Evolutionary conservation across 1,140 invertebrate species (phyloP).

Genomic region (Drosophila saltans): DNA sequence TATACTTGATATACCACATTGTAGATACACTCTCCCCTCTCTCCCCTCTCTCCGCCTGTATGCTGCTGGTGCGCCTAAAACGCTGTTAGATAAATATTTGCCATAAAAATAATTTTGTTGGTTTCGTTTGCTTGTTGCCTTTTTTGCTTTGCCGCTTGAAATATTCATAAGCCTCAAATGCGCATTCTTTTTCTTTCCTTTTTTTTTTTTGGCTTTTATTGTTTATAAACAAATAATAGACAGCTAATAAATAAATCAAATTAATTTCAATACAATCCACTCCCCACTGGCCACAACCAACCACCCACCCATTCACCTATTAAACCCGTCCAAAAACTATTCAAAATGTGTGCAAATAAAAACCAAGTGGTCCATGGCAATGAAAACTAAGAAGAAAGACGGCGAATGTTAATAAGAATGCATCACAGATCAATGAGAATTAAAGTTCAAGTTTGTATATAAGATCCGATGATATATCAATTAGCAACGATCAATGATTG

Average conservation of each 20-base stretch:
- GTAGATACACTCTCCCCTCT: background rate
- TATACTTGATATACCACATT: too few relatives aligned
- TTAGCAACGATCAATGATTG: too few relatives aligned
- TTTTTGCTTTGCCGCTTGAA: slow-evolving; percentile 48
- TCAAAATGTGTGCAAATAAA: slow-evolving; percentile 3
- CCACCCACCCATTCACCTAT: background rate
- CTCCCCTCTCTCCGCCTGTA: slow-evolving; percentile 12
- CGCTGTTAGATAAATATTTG: slow-evolving; percentile 79
- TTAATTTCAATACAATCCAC: slow-evolving; percentile 45
- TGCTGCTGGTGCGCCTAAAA: slow-evolving; percentile 49
- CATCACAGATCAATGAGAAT: too few relatives aligned
- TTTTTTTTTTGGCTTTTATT: slow-evolving; percentile 57
- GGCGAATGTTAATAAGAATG: background rate
- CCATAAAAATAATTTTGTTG: slow-evolving; percentile 69
- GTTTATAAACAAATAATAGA: slow-evolving; percentile 79
- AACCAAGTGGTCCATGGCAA: slow-evolving; percentile 2
- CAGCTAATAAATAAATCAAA: slow-evolving; percentile 81
- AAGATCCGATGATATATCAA: too few relatives aligned
- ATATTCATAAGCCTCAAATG: slow-evolving; percentile 78
- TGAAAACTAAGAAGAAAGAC: background rate
- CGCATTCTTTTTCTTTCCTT: slow-evolving; percentile 56
- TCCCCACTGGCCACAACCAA: background rate
- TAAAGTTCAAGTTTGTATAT: too few relatives aligned
- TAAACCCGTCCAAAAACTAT: slow-evolving; percentile 8
- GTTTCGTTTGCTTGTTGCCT: slow-evolving; percentile 38